Evolutionary conservation across 2,888 invertebrate genomes (phyloP), one percentile per base, ranked within the genome.

Genomic region (Parnassius apollo): DNA sequence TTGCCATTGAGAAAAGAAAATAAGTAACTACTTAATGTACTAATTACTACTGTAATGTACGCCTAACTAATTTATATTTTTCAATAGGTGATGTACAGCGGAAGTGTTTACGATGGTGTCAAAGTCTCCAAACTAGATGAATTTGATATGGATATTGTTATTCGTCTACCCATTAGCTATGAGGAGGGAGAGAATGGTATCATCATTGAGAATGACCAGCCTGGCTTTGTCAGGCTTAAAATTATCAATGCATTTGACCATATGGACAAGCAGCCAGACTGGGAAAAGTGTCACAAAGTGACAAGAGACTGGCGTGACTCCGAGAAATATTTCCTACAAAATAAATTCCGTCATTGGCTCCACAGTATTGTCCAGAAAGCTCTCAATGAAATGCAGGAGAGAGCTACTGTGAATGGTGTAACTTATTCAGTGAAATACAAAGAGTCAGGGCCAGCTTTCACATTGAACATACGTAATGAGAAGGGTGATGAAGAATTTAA

Each of bases 21-120:
- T 18, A 18, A 18, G 18, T 18, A 18, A 18, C 18, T 18, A 18
- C 18, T 18, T 18, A 18, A 18, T 18, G 18, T 18, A 18, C 18
- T 18, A 18, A 1, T 18, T 18, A 18, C 18, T 18, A 18, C 18
- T 18, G 18, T 18, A 18, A 18, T 18, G 18, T 18, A 35, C 7
- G 7, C 4, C 2, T 25, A 25, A 25, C 10, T 44, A 11, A 11
- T 8, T 44, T 44, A 44, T 11, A 10, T 55, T 44, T 25, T 9
- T 12, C 25, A n/a, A 8, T 58, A 74, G 74, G 65, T 72, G 1
- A 82, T 89, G 64, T 93, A 86, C 67, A 93, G 93, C 0, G 94
- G 94, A 11, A 94, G 94, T 71, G 94, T 88, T 49, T 94, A 92
- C 65, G 94, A 94, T 71, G 87, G 89, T n/a, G 86, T 94, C 42